Evolutionary conservation across 53 echinoderm and acorn worm species (phyloP).

Genomic region (Henricia sp.): DNA sequence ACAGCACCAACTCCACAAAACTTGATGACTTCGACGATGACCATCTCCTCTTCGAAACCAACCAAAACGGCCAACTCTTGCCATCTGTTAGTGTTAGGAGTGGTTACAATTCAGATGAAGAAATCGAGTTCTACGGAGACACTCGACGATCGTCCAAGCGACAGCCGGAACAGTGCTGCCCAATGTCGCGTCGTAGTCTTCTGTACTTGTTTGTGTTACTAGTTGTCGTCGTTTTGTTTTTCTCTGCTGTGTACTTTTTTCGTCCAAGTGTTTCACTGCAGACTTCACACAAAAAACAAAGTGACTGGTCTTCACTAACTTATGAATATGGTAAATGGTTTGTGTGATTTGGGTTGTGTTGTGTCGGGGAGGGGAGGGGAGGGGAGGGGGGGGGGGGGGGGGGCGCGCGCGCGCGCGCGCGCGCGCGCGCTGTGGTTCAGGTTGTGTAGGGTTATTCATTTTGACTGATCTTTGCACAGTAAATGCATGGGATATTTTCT

Average conservation of each 20-base stretch:
- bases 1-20: not conserved
- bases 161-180: not conserved
- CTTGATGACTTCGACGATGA: slow-evolving; percentile 17
- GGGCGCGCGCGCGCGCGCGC: no score
- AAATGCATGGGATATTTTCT: no score
- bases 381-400: not conserved
- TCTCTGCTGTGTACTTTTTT: not conserved
- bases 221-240: not conserved
- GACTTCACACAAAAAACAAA: not conserved
- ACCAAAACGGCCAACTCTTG: slow-evolving; percentile 39
- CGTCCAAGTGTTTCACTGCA: not conserved
- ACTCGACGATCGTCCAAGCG: not conserved
- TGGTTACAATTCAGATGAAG: slow-evolving; percentile 46
- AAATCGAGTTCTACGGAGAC: slow-evolving; percentile 54
- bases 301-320: slow-evolving; percentile 15
- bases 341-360: not conserved
- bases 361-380: not conserved
- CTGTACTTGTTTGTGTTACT: not conserved
- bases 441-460: no score
- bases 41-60: slow-evolving; percentile 30
- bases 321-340: slow-evolving; percentile 13
- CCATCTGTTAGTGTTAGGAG: not conserved
- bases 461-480: no score
- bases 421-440: no score
- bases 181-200: not conserved